Percentiles rank a stretch among this genome's conserved stretches.
Conservation (phyloP, 2,113 vertebrate genomes). For the Scopus umbretta region DNA sequence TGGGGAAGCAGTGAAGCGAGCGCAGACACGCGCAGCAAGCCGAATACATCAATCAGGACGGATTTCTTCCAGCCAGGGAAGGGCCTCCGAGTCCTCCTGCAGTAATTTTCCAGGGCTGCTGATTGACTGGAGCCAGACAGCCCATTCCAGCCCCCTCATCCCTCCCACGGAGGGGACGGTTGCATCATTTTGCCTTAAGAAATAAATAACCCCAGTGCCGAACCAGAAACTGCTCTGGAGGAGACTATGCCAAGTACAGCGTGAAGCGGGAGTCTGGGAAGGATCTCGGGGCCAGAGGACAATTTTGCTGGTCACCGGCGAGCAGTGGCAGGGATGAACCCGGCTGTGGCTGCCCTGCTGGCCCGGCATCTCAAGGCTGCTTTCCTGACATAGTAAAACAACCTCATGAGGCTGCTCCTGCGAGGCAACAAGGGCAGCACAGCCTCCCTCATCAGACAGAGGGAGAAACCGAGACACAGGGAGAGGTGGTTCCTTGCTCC, state of each 20-base stretch:
- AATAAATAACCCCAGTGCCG: neutral
- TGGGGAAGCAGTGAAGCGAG: fast-evolving
- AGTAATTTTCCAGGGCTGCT: slow-evolving; percentile 55
- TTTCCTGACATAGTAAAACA: neutral
- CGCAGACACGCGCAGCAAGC: fast-evolving
- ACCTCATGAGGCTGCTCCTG: neutral
- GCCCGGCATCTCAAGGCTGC: neutral
- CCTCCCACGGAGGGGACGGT: slow-evolving; percentile 26
- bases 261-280: neutral
- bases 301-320: neutral
- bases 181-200: slow-evolving; percentile 57
- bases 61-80: neutral
- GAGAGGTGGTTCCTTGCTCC: neutral
- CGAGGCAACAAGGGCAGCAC: neutral
- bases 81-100: neutral
- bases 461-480: neutral
- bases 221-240: neutral
- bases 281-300: neutral
- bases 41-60: neutral
- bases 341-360: neutral
- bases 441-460: fast-evolving
- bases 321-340: neutral
- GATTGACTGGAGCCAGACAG: slow-evolving; percentile 17
- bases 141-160: slow-evolving; percentile 36
- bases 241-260: neutral